phyloP scores from a whole-genome alignment of 30 jellyfish, hydroid and myxozoan species.

The Rhopilema esculentum region DNA sequence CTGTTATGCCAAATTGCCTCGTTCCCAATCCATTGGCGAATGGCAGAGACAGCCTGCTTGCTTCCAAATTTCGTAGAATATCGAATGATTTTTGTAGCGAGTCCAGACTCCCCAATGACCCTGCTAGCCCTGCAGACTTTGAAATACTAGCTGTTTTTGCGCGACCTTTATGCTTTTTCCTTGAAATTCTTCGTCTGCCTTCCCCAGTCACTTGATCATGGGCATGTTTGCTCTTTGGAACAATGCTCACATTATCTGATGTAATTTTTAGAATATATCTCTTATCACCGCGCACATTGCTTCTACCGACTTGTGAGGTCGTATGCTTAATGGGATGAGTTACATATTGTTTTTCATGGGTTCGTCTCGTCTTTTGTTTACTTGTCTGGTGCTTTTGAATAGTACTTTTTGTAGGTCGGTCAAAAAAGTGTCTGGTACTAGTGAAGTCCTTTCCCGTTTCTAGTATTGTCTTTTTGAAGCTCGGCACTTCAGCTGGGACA shows the following conservation, averaged over 20 bases:
- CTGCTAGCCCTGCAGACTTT: neutral
- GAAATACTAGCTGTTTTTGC: neutral
- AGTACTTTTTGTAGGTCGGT: constrained; percentile 57
- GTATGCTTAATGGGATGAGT: constrained; percentile 3
- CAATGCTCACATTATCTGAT: constrained; percentile 3
- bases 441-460: constrained; percentile 36
- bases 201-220: constrained; percentile 24
- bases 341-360: neutral
- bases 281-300: constrained; percentile 2
- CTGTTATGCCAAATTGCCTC: neutral
- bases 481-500: constrained; percentile 67
- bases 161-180: neutral
- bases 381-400: neutral
- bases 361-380: neutral
- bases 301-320: neutral
- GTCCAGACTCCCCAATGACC: neutral
- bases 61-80: neutral
- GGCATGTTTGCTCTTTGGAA: constrained; percentile 39
- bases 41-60: neutral
- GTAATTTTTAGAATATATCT: constrained; percentile 42
- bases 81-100: neutral
- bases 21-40: neutral
- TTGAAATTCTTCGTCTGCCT: constrained; percentile 12
- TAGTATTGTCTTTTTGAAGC: constrained; percentile 17
- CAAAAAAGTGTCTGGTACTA: neutral